These are phyloP conservation scores for Drosophila demipolita DNA, from an alignment of 2,888 invertebrate genomes.

Conservation along the genomic window DNA sequence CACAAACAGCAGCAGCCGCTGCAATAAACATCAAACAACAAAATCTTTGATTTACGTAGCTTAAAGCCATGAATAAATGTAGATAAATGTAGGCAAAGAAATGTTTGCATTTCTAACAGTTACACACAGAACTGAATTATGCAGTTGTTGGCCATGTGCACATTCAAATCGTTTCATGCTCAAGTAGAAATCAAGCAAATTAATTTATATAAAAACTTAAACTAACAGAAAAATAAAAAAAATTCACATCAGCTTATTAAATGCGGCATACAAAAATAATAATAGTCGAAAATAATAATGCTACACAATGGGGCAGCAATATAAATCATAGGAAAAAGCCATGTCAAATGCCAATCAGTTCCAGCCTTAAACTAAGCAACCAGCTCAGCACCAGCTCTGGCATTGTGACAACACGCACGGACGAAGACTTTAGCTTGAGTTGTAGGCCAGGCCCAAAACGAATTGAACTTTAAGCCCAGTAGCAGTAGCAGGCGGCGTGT, in stretches of 20 bases:
- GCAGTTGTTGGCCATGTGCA: conserved; percentile 4
- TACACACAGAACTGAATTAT: conserved; percentile 19
- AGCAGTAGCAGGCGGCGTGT: conserved; percentile 57
- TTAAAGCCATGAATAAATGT: conserved; percentile 39
- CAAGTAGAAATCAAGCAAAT: conserved; percentile 59
- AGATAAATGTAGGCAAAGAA: conserved; percentile 30
- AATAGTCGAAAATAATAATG: too few relatives aligned
- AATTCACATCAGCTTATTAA: conserved; percentile 61
- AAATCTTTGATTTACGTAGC: conserved; percentile 58
- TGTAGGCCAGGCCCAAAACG: conserved; percentile 24
- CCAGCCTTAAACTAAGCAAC: conserved; percentile 1
- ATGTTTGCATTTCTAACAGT: conserved; percentile 29
- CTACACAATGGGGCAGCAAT: conserved; percentile 59
- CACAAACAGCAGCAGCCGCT: conserved; percentile 29
- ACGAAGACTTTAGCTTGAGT: conserved; percentile 21
- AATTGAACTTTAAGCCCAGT: conserved; percentile 67
- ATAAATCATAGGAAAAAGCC: conserved; percentile 71
- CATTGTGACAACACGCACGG: conserved; percentile 40
- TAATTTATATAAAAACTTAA: conserved; percentile 54
- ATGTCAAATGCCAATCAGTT: conserved; percentile 47
- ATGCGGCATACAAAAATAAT: conserved; percentile 25
- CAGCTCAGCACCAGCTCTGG: neutral
- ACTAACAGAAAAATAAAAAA: conserved; percentile 21
- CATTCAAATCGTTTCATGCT: conserved; percentile 50
- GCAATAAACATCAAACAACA: conserved; percentile 2